phyloP scores from a whole-genome alignment of 2,888 invertebrate genomes.

The Ornithoptera priamus region DNA sequence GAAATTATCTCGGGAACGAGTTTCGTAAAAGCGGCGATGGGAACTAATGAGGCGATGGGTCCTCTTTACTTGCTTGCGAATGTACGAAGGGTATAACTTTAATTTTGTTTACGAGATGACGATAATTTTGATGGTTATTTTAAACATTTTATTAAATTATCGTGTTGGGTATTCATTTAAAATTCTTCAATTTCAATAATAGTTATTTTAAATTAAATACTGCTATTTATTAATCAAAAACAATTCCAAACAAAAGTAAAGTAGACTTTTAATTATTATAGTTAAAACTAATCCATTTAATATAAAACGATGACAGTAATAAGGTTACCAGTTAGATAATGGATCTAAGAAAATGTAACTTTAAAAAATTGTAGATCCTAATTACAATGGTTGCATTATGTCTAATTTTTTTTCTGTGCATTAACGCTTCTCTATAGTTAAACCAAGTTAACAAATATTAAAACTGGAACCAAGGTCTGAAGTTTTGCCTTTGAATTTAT shows the following conservation, averaged over 20 bases:
- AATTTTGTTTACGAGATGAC: conserved; percentile 62
- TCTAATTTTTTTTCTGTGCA: no score
- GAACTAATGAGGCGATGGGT: conserved; percentile 74
- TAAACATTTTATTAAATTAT: conserved; percentile 40
- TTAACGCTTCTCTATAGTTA: no score
- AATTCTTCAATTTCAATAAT: conserved; percentile 5
- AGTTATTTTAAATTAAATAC: not conserved
- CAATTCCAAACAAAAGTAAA: not conserved
- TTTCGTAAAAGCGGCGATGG: conserved; percentile 71
- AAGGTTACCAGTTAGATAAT: no score
- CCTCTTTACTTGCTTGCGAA: conserved; percentile 66
- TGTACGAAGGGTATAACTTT: conserved; percentile 70
- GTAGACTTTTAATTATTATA: no score
- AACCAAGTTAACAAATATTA: no score
- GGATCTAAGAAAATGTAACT: no score
- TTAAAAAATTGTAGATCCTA: no score
- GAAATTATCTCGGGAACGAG: conserved; percentile 75
- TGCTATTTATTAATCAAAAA: not conserved
- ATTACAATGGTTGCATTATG: no score
- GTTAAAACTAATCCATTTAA: no score
- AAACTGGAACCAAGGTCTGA: no score
- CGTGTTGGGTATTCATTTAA: conserved; percentile 31
- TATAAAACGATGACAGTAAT: no score
- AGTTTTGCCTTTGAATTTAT: not conserved
- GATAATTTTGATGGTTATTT: conserved; percentile 65